Base-by-base conservation (phyloP, 2,113 vertebrate species). In the Isurus oxyrinchus region DNA sequence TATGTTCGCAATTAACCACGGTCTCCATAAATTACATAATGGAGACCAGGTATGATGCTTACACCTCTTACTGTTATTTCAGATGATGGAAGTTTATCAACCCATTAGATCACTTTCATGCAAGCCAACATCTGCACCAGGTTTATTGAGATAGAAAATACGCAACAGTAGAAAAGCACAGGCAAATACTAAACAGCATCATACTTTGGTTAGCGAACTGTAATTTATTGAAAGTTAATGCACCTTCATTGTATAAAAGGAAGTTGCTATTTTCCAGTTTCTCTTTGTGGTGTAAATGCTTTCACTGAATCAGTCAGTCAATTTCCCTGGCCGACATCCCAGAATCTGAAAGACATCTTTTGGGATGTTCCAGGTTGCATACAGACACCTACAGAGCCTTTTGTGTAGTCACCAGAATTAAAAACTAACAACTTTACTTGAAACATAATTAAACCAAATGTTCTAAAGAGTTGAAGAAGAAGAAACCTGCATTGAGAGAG, bases 341-440 rank as follows among this genome's bases (percentile, higher is more conserved):
- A 59, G 25, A 91, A 25, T 31, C 55, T 61, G 55, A 59, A 35
- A 91, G 14, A 13, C 27, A 91, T 57, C 27, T 91, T 57, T 59
- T 16, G 27, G 88, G 35, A 59, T 61, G 90, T 35, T 40, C 1
- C 16, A 31, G 3, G 23, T 93, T 91, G 53, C 57, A 61, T 35
- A 21, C 35, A 40, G 14, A 40, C 19, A 13, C 57, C 55, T 19
- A n/a, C 31, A 7, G 16, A 93, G 5, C 3, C 27, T 40, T 19
- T 63, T 63, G 53, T 44, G 57, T 63, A 21, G 59, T 94, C 59
- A 40, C 90, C 90, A 94, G 35, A 84, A 94, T 94, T 94, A 94
- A 63, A 5, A 16, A 66, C 19, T 21, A 40, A 49, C 81, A 49
- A 3, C 6, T 40, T 63, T n/a, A 25, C 35, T 35, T 8, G 59